phyloP scores from a whole-genome alignment of 2,888 invertebrate species.

The Volucella zonaria region DNA sequence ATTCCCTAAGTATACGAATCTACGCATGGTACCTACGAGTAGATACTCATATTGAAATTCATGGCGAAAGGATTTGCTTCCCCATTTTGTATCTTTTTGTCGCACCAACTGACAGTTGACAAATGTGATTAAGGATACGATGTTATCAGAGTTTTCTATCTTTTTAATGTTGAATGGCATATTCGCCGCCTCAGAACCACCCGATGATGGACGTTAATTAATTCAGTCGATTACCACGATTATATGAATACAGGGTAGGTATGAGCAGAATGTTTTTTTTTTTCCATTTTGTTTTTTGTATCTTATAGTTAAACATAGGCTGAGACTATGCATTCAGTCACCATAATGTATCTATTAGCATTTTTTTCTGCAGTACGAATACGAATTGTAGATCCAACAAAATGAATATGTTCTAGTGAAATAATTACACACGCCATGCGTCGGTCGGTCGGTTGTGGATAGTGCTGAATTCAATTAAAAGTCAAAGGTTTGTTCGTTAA shows the following conservation, averaged over 20 bases:
- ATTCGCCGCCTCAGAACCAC: slow-evolving; percentile 64
- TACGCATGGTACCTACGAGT: no score
- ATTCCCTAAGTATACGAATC: not conserved
- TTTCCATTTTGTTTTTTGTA: not conserved
- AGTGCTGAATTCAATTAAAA: slow-evolving; percentile 59
- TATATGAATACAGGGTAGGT: no score
- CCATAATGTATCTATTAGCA: slow-evolving; percentile 74
- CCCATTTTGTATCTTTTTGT: slow-evolving; percentile 54
- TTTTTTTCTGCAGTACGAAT: slow-evolving; percentile 41
- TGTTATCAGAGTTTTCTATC: slow-evolving; percentile 68
- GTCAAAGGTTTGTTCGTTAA: slow-evolving; percentile 49
- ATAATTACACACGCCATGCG: slow-evolving; percentile 58
- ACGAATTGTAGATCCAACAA: not conserved
- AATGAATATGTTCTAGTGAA: slow-evolving; percentile 71
- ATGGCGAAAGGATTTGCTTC: slow-evolving; percentile 38
- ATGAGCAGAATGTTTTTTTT: slow-evolving; percentile 3
- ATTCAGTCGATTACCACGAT: slow-evolving; percentile 42
- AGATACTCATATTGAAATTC: slow-evolving; percentile 5
- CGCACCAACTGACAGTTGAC: slow-evolving; percentile 64
- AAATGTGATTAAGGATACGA: slow-evolving; percentile 71
- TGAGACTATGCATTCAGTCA: slow-evolving; percentile 62
- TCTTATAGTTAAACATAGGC: slow-evolving; percentile 61
- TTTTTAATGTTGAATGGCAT: slow-evolving; percentile 58
- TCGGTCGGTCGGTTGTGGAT: slow-evolving; percentile 10
- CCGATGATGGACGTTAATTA: slow-evolving; percentile 71